Evolutionary conservation across 2,797 vertebrate genomes (phyloP).

Genomic region (Labroides dimidiatus): DNA sequence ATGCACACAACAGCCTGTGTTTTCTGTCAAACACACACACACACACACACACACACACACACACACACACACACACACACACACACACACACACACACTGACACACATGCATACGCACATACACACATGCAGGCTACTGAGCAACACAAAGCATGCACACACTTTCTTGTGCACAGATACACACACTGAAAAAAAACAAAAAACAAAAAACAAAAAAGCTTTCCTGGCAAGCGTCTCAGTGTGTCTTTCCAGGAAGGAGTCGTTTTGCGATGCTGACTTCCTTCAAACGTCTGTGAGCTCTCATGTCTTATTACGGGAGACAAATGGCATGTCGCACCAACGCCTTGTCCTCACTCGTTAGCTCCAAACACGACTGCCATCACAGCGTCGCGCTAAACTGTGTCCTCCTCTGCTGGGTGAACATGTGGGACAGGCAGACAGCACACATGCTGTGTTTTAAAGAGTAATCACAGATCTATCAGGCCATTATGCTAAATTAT

Average conservation of each 20-base stretch:
- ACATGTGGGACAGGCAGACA: conserved; percentile 12
- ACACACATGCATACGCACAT: no score
- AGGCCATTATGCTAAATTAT: conserved; percentile 5
- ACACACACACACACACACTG: conserved; percentile 12
- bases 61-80: conserved; percentile 30
- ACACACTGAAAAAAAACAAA: conserved; percentile 3
- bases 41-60: conserved; percentile 2
- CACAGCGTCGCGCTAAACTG: conserved; percentile 27
- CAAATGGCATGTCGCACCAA: conserved; percentile 66
- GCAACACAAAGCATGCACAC: conserved; percentile 14
- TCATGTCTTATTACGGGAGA: conserved; percentile 80
- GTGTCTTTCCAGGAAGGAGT: conserved; percentile 75
- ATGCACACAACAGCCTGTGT: conserved; percentile 13
- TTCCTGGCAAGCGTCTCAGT: conserved; percentile 71
- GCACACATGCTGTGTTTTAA: background rate
- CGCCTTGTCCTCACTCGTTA: conserved; percentile 60
- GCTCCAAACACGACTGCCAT: conserved; percentile 62
- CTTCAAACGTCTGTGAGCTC: conserved; percentile 68
- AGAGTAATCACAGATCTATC: background rate
- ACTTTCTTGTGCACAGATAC: conserved; percentile 9
- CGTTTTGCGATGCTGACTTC: conserved; percentile 67
- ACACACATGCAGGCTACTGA: no score
- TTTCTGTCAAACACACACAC: conserved; percentile 25
- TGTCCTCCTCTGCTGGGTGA: conserved; percentile 19
- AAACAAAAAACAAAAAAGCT: conserved; percentile 26